These are phyloP conservation scores for Darevskia nairensis DNA, from an alignment of 2,797 vertebrate genomes.

Conservation along the genomic window DNA sequence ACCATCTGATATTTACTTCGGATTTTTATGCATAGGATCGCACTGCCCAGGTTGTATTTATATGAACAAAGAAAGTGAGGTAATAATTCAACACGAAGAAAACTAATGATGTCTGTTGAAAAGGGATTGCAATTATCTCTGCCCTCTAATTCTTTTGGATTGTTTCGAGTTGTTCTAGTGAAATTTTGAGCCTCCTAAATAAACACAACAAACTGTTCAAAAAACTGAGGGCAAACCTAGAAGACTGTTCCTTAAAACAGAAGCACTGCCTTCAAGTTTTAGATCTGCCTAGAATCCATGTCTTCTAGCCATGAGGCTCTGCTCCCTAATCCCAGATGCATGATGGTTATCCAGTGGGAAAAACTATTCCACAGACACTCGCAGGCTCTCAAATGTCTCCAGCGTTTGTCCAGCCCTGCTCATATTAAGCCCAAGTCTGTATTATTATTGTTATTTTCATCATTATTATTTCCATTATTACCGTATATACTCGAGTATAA, in stretches of 20 bases:
- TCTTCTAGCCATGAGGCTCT: not conserved
- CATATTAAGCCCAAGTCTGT: not conserved
- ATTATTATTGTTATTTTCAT: not conserved
- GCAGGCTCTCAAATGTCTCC: not conserved
- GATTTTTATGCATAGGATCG: not conserved
- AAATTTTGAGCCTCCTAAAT: not conserved
- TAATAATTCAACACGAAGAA: not conserved
- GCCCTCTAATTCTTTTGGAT: not conserved
- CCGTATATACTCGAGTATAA: too few species aligned
- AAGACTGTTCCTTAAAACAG: not conserved
- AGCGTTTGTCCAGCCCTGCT: not conserved
- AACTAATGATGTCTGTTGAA: not conserved
- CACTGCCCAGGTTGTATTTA: not conserved
- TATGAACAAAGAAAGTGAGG: not conserved
- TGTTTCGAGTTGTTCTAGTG: not conserved
- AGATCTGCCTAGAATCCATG: not conserved
- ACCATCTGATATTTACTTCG: not conserved
- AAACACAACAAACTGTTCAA: not conserved
- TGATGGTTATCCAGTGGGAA: not conserved
- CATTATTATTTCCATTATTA: too few species aligned
- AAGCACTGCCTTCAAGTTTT: not conserved
- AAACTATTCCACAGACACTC: not conserved
- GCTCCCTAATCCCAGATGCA: not conserved
- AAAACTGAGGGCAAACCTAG: not conserved
- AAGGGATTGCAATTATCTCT: not conserved